Conservation (phyloP, 2,888 invertebrate species). For the Salticus scenicus region DNA sequence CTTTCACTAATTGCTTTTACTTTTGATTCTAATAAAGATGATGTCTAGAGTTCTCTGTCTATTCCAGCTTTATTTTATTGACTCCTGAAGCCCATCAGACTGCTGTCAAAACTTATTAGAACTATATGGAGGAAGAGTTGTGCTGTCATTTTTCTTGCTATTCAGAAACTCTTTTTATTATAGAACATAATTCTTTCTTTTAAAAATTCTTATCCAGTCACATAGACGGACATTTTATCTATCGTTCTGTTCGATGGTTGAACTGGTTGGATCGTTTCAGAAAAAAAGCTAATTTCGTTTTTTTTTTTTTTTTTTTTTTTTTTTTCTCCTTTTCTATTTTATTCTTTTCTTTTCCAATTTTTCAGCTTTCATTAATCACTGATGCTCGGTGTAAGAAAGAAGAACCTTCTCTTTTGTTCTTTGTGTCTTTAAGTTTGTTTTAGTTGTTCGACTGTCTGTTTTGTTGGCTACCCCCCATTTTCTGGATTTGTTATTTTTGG, state of each 20-base stretch:
- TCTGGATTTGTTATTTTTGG: conserved; percentile 33
- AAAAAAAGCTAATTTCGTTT: conserved; percentile 31
- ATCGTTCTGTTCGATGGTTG: conserved; percentile 17
- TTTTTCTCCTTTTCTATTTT: neutral
- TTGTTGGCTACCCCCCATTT: conserved; percentile 41
- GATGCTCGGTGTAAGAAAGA: neutral
- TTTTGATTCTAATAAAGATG: conserved; percentile 5
- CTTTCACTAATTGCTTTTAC: neutral
- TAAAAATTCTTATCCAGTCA: conserved; percentile 27
- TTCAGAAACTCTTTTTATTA: conserved; percentile 53
- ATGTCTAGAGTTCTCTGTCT: neutral
- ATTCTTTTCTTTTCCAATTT: conserved; percentile 24
- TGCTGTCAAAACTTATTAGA: conserved; percentile 56
- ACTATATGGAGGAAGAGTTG: conserved; percentile 43
- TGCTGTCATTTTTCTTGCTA: conserved; percentile 48
- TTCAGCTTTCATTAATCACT: conserved; percentile 61
- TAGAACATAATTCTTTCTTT: conserved; percentile 37
- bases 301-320: conserved; percentile 25
- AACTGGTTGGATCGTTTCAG: conserved; percentile 27
- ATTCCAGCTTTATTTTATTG: conserved; percentile 22
- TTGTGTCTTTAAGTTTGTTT: neutral
- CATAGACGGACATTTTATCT: conserved; percentile 32
- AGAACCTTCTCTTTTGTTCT: neutral
- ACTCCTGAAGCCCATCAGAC: conserved; percentile 51
- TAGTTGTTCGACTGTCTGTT: no score